A percentile compares a stretch with the other conserved stretches of the same genome.
Evolutionary conservation across 2,888 invertebrate species (phyloP).

Genomic region (Rhaphigaster nebulosa): DNA sequence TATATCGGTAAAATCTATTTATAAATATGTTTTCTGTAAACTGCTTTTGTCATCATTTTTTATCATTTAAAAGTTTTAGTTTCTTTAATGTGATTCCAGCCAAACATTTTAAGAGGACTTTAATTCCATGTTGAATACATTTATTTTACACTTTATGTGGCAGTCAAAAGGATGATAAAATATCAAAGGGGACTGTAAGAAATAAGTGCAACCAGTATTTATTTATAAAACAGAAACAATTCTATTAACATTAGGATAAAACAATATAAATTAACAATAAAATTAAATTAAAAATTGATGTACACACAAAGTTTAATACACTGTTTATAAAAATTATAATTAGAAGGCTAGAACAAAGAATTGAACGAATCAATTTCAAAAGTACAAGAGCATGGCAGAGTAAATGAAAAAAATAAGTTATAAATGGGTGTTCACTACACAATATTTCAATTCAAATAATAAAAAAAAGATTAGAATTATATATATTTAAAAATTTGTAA

Average conservation of each 20-base stretch:
- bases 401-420: not conserved
- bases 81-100: no score
- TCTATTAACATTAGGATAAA: not conserved
- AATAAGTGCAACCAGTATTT: constrained; percentile 11
- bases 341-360: not conserved
- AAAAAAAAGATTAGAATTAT: not conserved
- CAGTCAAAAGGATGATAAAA: not conserved
- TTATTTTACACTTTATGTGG: no score
- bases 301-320: not conserved
- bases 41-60: no score
- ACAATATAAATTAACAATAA: constrained; percentile 5
- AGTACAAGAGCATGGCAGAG: not conserved
- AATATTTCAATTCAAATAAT: not conserved
- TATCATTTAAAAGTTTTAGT: no score
- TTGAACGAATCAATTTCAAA: not conserved
- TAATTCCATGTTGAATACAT: no score
- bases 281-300: not conserved
- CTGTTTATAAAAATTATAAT: constrained; percentile 2
- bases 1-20: no score
- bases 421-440: not conserved
- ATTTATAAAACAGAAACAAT: constrained; percentile 5
- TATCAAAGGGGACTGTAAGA: not conserved
- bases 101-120: no score
- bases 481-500: not conserved
- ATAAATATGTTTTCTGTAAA: no score